Base-by-base conservation (phyloP, 2,113 vertebrate genomes). In the Choloepus hoffmanni region DNA sequence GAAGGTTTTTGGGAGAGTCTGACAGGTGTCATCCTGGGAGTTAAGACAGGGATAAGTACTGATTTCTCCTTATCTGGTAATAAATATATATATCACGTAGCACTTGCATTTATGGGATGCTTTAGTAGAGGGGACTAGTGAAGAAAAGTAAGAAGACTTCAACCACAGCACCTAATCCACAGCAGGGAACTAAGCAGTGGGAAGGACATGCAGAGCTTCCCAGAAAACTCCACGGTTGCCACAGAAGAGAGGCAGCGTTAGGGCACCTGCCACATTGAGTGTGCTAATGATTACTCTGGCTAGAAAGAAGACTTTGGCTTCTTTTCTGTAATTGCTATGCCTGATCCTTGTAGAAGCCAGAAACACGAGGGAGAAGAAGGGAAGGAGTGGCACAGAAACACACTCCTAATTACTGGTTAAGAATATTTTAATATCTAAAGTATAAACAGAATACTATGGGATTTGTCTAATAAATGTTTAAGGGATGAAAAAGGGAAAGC, bases 81-180 rank as follows among this genome's bases (percentile, higher is more conserved):
- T 60, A 58, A 26, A 63, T 24, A 63, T 68, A 24, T 48, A 15
- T 43, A 43, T 18, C 10, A 3, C 10, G 19, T 1, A 62, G 21
- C 7, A 13, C 21, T 36, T 60, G 67, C 28, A 62, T 15, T 16
- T 14, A 6, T 18, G 16, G 5, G 5, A 1, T 12, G 21, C 15
- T 62, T 26, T 13, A 48, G 4, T 7, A 10, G 24, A 77, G 28
- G 55, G 16, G 7, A 50, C 21, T 8, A 28, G 24, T 36, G 65
- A 11, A 9, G 19, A 72, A 14, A 33, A 9, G 33, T 40, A 13
- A 18, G 50, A 48, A 7, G 36, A 33, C 21, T 50, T 50, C 3
- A 26, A 48, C 1, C 13, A 16, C 14, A 28, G 23, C 15, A 9
- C 1, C 5, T 62, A 8, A 30, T 21, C 33, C 2, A 12, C 10